Evolutionary conservation across 2,888 invertebrate species (phyloP), one percentile per base, ranked within the genome.

Genomic region (Drosophila suboccidentalis): DNA sequence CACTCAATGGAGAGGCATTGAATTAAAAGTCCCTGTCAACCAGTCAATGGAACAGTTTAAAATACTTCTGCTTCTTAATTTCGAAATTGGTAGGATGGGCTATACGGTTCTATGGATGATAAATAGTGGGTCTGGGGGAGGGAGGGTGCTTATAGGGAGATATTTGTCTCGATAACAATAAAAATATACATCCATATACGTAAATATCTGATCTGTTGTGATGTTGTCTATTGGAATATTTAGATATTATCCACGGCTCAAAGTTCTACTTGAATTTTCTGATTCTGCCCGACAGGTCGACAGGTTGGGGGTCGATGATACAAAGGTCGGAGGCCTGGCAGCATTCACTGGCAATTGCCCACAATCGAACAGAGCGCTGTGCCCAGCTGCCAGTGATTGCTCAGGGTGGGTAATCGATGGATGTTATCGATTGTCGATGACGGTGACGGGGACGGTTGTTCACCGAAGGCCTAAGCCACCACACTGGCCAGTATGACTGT

Each of bases 401-500:
- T 32, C 53, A 63, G 72, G n/a, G 54, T 41, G 39, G 54, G 41
- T 41, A 13, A 26, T 39, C 15, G 32, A 29, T 8, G 1, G 26
- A 8, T 8, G 26, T 29, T 29, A 29, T 29, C 26, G 26, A 26
- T 26, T 22, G 2, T 3, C 22, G 22, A 22, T 22, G 26, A n/a
- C n/a, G n/a, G n/a, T n/a, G n/a, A n/a, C n/a, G n/a, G n/a, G n/a
- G n/a, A n/a, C n/a, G n/a, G n/a, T n/a, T n/a, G n/a, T n/a, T n/a
- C n/a, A n/a, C n/a, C 9, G 39, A 11, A 5, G 32, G 15, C 15
- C 41, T 49, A 55, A 29, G 68, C 51, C 10, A 70, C 51, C 10
- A 72, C 58, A 51, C 66, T 72, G 0, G 87, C 80, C 54, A 83
- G n/a, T 0, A 83, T 9, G n/a, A 86, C 69, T 1, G 83, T 88